Conservation (phyloP, 2,797 vertebrate genomes). For the Austrolebias charrua region DNA sequence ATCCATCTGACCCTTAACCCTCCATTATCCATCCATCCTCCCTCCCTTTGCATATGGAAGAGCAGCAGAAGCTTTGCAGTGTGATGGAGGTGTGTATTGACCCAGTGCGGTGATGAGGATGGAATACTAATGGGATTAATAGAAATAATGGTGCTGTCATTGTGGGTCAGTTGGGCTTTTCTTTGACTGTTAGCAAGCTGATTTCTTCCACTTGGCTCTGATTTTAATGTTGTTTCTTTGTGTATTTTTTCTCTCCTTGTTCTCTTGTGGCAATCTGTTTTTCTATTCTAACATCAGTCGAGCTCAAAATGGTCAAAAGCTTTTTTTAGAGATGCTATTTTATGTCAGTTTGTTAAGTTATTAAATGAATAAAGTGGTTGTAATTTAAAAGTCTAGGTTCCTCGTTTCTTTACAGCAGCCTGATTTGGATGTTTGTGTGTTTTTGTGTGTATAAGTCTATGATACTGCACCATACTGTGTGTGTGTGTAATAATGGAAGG, state of each 20-base stretch:
- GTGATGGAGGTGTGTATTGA: constrained; percentile 73
- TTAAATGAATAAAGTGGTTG: constrained; percentile 68
- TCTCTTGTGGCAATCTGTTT: not conserved
- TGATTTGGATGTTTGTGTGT: constrained; percentile 37
- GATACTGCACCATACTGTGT: constrained; percentile 22
- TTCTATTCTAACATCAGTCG: constrained; percentile 9
- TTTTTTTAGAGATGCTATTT: constrained; percentile 42
- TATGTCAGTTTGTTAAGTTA: constrained; percentile 52
- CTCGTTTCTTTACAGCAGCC: constrained; percentile 31
- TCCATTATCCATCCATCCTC: constrained; percentile 23
- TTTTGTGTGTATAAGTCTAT: constrained; percentile 36
- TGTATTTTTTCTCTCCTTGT: not conserved
- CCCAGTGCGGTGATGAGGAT: constrained; percentile 53
- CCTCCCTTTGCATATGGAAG: constrained; percentile 40
- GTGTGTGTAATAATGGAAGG: constrained; percentile 68
- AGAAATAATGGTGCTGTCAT: constrained; percentile 76
- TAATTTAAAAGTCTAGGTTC: constrained; percentile 63
- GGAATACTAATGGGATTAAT: constrained; percentile 75
- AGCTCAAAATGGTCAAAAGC: constrained; percentile 35
- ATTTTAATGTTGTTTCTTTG: constrained; percentile 7
- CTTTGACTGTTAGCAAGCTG: constrained; percentile 36
- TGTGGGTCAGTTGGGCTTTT: constrained; percentile 45
- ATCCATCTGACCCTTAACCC: constrained; percentile 41
- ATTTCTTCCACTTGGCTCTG: constrained; percentile 38
- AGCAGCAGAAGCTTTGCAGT: constrained; percentile 45